Base-by-base conservation (phyloP, 2,113 vertebrate genomes). In the Anhinga anhinga region DNA sequence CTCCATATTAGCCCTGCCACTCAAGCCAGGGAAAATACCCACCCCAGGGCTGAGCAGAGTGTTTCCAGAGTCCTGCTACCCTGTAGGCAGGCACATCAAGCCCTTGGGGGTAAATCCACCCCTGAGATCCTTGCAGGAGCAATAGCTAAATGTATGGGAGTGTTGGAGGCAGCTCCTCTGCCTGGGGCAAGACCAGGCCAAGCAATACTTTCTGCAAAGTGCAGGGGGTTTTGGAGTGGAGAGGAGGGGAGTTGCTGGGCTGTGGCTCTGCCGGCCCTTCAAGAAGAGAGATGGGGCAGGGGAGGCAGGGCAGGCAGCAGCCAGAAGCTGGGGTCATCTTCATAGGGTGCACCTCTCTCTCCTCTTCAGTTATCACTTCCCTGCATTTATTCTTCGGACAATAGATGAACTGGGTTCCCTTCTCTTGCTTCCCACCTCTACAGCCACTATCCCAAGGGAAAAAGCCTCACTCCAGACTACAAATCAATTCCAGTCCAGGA, bases 21-120 rank as follows among this genome's bases (percentile, higher is more conserved):
- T 11, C 10, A 20, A 49, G 42, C 34, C 22, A 65, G 20, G 32
- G 13, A 38, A 73, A 82, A 47, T 38, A 47, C 3, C 4, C 25
- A 78, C 5, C 13, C 29, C 38, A 65, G 38, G 30, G 26, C 16
- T 0, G 0, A 83, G 7, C 10, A 65, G 32, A 40, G 11, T 21
- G 40, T 74, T 50, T 40, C 18, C 5, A 47, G 52, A 27, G 15
- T 12, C 50, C 26, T 67, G 3, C 49, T n/a, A 25, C 27, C 44
- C 45, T 36, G 42, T 84, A 71, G 13, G 22, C 15, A 71, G 15
- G 22, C 18, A 66, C 30, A 53, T 49, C n/a, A 38, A 3, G 2
- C 6, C 73, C 7, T 19, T 40, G 21, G 27, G 19, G 5, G 13
- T 56, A 82, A 74, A 91, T 34, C 38, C 10, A 29, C 3, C 11